phyloP scores from a whole-genome alignment of 1,140 invertebrate species.

The Sogatella furcifera region DNA sequence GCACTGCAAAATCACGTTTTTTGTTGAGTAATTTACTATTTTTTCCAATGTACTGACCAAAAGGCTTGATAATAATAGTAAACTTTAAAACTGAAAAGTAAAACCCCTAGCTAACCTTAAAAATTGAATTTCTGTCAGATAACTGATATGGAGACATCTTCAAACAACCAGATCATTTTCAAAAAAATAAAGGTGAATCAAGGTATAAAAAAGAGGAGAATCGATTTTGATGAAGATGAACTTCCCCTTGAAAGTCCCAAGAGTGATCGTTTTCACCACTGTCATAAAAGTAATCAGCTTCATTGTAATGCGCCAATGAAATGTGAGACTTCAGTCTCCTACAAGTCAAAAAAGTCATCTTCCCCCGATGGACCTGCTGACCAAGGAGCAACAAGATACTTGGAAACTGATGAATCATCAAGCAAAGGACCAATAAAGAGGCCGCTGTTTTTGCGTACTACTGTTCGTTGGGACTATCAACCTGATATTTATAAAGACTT shows the following conservation, averaged over 20 bases:
- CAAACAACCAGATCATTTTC: no score
- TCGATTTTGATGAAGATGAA: no score
- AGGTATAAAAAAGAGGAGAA: no score
- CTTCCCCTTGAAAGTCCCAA: no score
- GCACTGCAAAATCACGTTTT: no score
- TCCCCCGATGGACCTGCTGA: conserved; percentile 59
- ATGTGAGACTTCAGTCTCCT: conserved; percentile 37
- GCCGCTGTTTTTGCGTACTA: conserved; percentile 86
- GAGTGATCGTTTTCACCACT: no score
- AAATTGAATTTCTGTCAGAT: no score
- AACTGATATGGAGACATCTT: no score
- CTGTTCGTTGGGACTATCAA: conserved; percentile 98
- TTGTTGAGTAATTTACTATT: background rate
- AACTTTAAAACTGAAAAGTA: background rate
- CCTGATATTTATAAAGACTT: conserved; percentile 99
- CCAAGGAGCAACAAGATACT: conserved; percentile 74
- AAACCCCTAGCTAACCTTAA: no score
- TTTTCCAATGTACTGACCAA: background rate
- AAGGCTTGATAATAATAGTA: background rate
- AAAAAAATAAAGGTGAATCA: no score
- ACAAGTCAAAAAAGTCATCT: conserved; percentile 51
- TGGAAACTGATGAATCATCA: conserved; percentile 86
- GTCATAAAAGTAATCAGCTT: no score
- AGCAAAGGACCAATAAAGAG: conserved; percentile 90
- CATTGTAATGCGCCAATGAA: no score